Base-by-base conservation (phyloP, 2,113 vertebrate species). In the Ardeotis arabs region DNA sequence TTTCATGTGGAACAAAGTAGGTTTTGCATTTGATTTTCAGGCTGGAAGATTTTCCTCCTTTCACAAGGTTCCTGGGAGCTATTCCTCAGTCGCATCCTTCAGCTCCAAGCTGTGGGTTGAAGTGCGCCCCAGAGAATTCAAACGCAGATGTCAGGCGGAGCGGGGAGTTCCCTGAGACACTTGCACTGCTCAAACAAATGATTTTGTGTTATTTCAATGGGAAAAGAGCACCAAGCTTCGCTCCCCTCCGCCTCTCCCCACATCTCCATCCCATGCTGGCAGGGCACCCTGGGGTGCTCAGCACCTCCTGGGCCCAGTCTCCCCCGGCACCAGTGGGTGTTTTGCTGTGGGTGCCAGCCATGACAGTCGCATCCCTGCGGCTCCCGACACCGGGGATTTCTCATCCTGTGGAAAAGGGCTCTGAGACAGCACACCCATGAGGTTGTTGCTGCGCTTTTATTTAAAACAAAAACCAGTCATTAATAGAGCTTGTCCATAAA, bases 401-500 rank as follows among this genome's bases (percentile, higher is more conserved):
- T 53, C 37, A 14, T 45, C 28, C 44, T 72, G 21, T 21, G 37
- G 58, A 37, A 72, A 78, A 50, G 31, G 14, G 9, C 11, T 41
- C 31, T 0, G 1, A 70, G 56, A 33, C 2, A 24, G 2, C 52
- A 37, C 2, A 1, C 7, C 52, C 2, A 0, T 52, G 33, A 45
- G n/a, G 24, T 31, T 52, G n/a, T 15, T 64, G 28, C 19, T 49
- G 10, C n/a, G 10, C 6, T 68, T 67, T 47, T n/a, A 29, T 45
- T 66, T 21, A 22, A 23, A 33, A 41, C 23, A 69, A 28, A 22
- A 29, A 44, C 41, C 41, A 16, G 7, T n/a, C 29, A 49, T 75
- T 62, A 68, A 23, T 21, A 62, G 47, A 41, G 5, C 25, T 75
- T 41, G 44, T 39, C 44, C 39, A 2, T 31, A 58, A 80, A 22